Evolutionary conservation across 2,113 vertebrate genomes (phyloP).

Genomic region (Numenius arquata): DNA sequence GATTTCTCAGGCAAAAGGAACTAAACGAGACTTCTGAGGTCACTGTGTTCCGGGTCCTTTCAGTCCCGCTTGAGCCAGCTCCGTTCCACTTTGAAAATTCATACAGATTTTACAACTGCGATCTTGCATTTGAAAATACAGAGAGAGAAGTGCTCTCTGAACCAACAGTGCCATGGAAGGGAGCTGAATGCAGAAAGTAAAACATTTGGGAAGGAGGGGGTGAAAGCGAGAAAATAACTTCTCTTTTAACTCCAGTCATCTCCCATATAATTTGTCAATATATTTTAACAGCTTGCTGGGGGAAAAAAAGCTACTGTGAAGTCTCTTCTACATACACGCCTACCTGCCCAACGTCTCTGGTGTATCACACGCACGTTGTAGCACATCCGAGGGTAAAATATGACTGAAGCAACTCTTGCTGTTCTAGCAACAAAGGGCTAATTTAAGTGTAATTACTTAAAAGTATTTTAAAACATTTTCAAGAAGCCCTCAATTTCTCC

Average conservation of each 20-base stretch:
- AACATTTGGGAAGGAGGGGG: not conserved
- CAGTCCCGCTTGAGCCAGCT: not conserved
- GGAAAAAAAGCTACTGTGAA: not conserved
- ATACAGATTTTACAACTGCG: not conserved
- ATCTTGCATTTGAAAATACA: not conserved
- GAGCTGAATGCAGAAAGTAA: not conserved
- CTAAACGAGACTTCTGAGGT: not conserved
- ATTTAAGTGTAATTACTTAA: not conserved
- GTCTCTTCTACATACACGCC: not conserved
- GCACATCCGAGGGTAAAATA: not conserved
- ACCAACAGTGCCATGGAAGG: not conserved
- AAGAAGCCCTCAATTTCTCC: not conserved
- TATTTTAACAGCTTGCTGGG: not conserved
- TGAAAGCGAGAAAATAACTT: not conserved
- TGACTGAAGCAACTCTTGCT: not conserved
- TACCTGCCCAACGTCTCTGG: not conserved
- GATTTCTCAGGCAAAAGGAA: not conserved
- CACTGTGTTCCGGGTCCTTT: not conserved
- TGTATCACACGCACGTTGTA: not conserved
- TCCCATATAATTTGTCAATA: not conserved
- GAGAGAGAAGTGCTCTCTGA: not conserved
- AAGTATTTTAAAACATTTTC: not conserved
- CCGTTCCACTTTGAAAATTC: not conserved
- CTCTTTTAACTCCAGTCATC: not conserved
- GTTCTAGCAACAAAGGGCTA: not conserved